Evolutionary conservation across 92 coral and sea anemone species (phyloP), one percentile per base, ranked within the genome.

Genomic region (Siderastrea radians): DNA sequence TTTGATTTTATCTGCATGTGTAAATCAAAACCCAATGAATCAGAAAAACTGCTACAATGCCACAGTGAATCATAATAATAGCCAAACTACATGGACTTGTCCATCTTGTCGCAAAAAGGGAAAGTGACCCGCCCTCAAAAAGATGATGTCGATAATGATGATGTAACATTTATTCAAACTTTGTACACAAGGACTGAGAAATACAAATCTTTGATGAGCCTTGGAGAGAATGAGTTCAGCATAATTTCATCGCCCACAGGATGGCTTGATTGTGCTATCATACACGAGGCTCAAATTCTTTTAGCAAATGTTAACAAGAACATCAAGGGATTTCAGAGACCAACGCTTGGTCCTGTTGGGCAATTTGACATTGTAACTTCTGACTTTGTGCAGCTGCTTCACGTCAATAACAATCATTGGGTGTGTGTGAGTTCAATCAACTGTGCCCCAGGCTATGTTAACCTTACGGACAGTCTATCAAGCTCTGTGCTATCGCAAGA

Each of bases 181-280:
- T 15, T 63, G 7, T 11, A 12, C 61, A 79, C 63, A 6, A 49
- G 4, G 16, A 64, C 83, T 62, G 72, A 79, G 55, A 79, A 62
- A 19, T 49, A 64, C 72, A 47, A 79, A 79, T 61, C 83, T 61
- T 3, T 61, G 83, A 38, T 17, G 69, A 79, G 16, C 70, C 52
- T 78, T 60, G 71, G 49, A 2, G 45, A 79, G 71, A 57, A 63
- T 78, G 72, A 82, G 68, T 84, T 47, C 63, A 83, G 69, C 60
- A 70, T 75, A 58, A 91, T 88, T 81, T 76, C 91, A 60, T 84
- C 81, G 13, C 88, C 88, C 9, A 74, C 81, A 84, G 94, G 89
- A 75, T 92, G 92, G 94, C 87, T 88, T 77, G 90, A 92, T 81
- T 92, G 95, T 64, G 81, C 44, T 13, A 89, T 92, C 63, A 92